A percentile compares a stretch with the other conserved stretches of the same genome.
Evolutionary conservation across 2,797 vertebrate species (phyloP).

Genomic region (Echeneis naucrates): DNA sequence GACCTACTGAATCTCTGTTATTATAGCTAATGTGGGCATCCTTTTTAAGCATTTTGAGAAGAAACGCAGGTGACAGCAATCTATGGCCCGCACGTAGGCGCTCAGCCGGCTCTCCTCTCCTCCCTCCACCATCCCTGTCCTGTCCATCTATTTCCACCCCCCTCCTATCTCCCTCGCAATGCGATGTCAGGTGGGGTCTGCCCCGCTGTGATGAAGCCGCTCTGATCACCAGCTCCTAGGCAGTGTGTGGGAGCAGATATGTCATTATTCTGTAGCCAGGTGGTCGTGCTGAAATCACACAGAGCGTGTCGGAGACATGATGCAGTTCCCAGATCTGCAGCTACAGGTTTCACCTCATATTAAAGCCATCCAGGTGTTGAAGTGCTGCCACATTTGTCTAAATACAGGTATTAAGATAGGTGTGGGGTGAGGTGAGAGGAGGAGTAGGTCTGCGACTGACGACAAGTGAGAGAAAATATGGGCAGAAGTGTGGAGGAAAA

Average conservation of each 20-base stretch:
- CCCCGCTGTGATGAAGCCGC: slow-evolving; percentile 58
- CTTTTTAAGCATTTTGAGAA: background rate
- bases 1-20: slow-evolving; percentile 8
- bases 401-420: slow-evolving; percentile 68
- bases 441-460: slow-evolving; percentile 26
- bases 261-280: slow-evolving; percentile 78
- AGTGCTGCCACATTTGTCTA: slow-evolving; percentile 53
- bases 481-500: background rate
- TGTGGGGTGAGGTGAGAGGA: slow-evolving; percentile 36
- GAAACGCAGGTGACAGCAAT: slow-evolving; percentile 30
- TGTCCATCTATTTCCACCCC: slow-evolving; percentile 46
- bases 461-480: background rate
- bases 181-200: slow-evolving; percentile 67
- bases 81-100: slow-evolving; percentile 12
- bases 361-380: slow-evolving; percentile 72
- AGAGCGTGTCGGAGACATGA: slow-evolving; percentile 49
- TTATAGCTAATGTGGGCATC: slow-evolving; percentile 4
- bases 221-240: slow-evolving; percentile 54
- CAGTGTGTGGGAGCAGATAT: slow-evolving; percentile 74
- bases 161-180: slow-evolving; percentile 23
- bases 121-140: slow-evolving; percentile 14
- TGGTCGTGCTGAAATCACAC: slow-evolving; percentile 62
- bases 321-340: slow-evolving; percentile 48
- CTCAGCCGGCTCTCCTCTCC: slow-evolving; percentile 26
- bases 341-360: slow-evolving; percentile 43